phyloP scores from a whole-genome alignment of 1,140 invertebrate genomes.

The Ruditapes philippinarum region DNA sequence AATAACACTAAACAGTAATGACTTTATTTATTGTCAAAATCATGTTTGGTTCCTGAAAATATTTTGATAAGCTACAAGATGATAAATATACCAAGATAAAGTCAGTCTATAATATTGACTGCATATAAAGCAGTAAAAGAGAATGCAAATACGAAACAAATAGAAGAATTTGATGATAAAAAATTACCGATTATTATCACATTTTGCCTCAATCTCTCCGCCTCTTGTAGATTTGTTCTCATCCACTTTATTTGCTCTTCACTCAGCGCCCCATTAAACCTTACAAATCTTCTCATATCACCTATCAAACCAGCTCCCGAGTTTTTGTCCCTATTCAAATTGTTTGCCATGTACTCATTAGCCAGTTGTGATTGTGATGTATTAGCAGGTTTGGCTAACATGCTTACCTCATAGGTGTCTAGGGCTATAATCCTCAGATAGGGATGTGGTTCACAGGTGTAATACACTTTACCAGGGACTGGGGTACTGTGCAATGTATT shows the following conservation, averaged over 20 bases:
- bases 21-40: no score
- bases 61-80: no score
- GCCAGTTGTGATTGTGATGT: conserved; percentile 57
- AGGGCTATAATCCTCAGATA: conserved; percentile 81
- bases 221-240: conserved; percentile 77
- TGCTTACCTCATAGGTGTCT: conserved; percentile 85
- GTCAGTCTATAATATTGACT: no score
- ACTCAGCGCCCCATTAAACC: conserved; percentile 85
- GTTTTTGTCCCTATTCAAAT: conserved; percentile 81
- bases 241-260: conserved; percentile 84
- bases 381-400: conserved; percentile 77
- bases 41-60: no score
- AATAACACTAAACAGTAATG: no score
- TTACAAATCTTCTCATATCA: conserved; percentile 80
- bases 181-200: conserved; percentile 76
- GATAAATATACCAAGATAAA: no score
- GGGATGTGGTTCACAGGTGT: conserved; percentile 79
- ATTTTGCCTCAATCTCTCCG: conserved; percentile 76
- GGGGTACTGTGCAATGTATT: conserved; percentile 10
- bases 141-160: no score
- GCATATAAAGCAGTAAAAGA: no score
- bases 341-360: conserved; percentile 72
- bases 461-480: conserved; percentile 75
- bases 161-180: no score
- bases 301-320: conserved; percentile 79